Evolutionary conservation across 2,888 invertebrate species (phyloP), one percentile per base, ranked within the genome.

Genomic region (Escarpia spicata): DNA sequence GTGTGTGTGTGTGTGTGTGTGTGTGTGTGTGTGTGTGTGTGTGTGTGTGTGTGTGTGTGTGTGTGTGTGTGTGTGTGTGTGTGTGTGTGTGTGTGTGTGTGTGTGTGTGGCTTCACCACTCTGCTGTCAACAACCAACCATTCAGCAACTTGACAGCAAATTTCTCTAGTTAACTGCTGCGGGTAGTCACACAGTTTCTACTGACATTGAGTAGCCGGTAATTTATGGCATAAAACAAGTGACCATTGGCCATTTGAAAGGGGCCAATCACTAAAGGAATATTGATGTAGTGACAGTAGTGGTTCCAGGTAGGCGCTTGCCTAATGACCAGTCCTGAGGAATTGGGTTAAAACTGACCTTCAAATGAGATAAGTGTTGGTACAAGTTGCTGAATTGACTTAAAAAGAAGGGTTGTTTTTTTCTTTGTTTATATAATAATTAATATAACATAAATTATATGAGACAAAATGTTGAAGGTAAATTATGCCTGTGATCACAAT

Each of bases 141-240:
- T 75, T 75, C 75, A 75, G 37, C 37, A 37, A 37, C 37, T 37
- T 37, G 37, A 37, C 37, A 37, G 52, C 75, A 75, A 75, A 75
- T 75, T 75, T 75, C 75, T 75, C 75, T 75, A 75, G 75, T 75
- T 75, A 75, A 75, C 75, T 75, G 75, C 75, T 75, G 26, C 26
- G 6, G 19, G 26, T 75, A 26, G 75, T 75, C 75, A 75, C 26
- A 26, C 3, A 6, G 75, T 6, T n/a, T n/a, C 26, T 6, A 75
- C 75, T 75, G 75, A 75, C 75, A 75, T 4, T 75, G 75, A 75
- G 75, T 75, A 75, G 75, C n/a, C 26, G 19, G 75, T 26, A 75
- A 75, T 75, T 75, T 26, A 75, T 75, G 75, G 75, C 26, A 75
- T 75, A 75, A 75, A 75, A 75, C 75, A 75, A 75, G 75, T 52